Conservation (phyloP, 2,888 invertebrate species). For the Agrochola litura region DNA sequence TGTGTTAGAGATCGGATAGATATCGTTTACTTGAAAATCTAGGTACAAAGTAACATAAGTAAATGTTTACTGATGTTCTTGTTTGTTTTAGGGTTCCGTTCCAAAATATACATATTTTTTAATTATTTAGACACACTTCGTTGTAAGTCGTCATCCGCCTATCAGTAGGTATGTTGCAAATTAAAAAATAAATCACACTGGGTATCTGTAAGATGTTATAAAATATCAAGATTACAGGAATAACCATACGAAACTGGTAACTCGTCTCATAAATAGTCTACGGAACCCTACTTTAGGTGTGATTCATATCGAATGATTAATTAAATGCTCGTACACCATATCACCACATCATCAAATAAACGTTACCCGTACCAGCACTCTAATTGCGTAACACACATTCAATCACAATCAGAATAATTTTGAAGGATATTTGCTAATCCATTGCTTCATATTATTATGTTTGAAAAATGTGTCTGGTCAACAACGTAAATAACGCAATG, state of each 20-base stretch:
- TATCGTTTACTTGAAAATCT: background rate
- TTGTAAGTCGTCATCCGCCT: background rate
- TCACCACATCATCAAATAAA: background rate
- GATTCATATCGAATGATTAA: background rate
- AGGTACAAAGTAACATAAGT: background rate
- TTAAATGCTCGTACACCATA: background rate
- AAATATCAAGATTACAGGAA: background rate
- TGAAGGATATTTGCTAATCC: too few relatives aligned
- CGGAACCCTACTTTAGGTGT: background rate
- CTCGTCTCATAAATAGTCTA: background rate
- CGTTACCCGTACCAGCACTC: background rate
- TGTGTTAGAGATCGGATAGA: background rate
- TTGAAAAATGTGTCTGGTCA: too few relatives aligned
- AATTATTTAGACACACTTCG: background rate
- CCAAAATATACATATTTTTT: background rate
- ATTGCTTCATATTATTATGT: too few relatives aligned
- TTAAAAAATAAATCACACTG: background rate
- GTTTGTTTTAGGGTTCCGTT: background rate
- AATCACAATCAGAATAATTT: too few relatives aligned
- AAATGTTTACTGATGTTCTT: background rate
- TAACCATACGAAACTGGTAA: background rate
- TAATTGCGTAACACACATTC: too few relatives aligned
- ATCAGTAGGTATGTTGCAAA: background rate
- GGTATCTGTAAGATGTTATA: background rate
- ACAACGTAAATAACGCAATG: too few relatives aligned